phyloP scores from a whole-genome alignment of 1,140 invertebrate species.

The Pseudobourletiella spinata region DNA sequence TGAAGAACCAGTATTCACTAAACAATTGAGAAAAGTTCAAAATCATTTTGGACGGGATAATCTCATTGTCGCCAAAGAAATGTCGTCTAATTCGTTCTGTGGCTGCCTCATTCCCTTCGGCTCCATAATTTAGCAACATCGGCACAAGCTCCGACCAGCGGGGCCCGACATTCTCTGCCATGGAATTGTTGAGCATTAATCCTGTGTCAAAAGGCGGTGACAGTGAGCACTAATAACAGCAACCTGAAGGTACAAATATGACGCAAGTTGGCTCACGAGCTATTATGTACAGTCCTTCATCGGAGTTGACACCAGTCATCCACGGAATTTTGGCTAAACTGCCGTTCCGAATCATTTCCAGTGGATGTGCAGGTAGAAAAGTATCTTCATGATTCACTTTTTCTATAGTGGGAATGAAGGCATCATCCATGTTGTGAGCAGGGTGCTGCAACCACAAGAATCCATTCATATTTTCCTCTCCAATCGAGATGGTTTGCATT shows the following conservation, averaged over 20 bases:
- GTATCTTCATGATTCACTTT: slow-evolving; percentile 45
- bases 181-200: slow-evolving; percentile 10
- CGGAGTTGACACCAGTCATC: slow-evolving; percentile 50
- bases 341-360: slow-evolving; percentile 45
- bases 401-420: slow-evolving; percentile 29
- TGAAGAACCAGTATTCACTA: slow-evolving; percentile 7
- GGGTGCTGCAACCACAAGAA: slow-evolving; percentile 28
- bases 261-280: slow-evolving; percentile 35
- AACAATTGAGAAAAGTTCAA: slow-evolving; percentile 9
- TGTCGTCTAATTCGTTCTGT: slow-evolving; percentile 7
- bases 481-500: not conserved
- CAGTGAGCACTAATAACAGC: too few species aligned
- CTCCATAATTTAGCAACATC: slow-evolving; percentile 22
- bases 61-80: slow-evolving; percentile 8
- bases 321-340: slow-evolving; percentile 51
- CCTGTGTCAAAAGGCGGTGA: slow-evolving; percentile 12
- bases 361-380: slow-evolving; percentile 52
- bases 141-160: slow-evolving; percentile 23
- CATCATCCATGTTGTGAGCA: slow-evolving; percentile 32
- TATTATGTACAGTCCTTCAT: slow-evolving; percentile 38
- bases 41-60: not conserved
- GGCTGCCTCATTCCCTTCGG: slow-evolving; percentile 14
- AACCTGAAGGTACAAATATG: too few species aligned
- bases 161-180: slow-evolving; percentile 5
- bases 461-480: not conserved